Conservation (phyloP, 2,888 invertebrate species). For the Drosophila phalerata region DNA sequence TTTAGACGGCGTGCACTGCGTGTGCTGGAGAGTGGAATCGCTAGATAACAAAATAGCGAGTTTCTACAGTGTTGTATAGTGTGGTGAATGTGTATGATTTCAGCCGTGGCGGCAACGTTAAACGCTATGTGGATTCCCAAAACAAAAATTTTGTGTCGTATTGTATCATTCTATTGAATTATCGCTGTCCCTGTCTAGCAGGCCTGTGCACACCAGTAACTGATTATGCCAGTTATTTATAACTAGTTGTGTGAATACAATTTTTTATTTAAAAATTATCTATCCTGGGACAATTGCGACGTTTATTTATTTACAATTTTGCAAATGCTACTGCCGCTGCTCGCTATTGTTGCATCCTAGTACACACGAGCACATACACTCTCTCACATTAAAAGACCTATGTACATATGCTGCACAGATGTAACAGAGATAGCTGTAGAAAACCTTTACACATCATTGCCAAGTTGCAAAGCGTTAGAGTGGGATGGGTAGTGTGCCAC, state of each 20-base stretch:
- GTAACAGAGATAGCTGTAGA: constrained; percentile 31
- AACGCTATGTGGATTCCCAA: constrained; percentile 25
- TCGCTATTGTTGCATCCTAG: constrained; percentile 42
- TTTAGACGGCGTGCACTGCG: constrained; percentile 37
- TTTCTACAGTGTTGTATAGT: constrained; percentile 44
- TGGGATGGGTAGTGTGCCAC: constrained; percentile 21
- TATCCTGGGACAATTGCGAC: background rate
- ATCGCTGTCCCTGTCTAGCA: constrained; percentile 50
- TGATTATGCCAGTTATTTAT: background rate
- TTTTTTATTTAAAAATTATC: background rate
- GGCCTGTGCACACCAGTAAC: constrained; percentile 15
- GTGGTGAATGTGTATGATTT: constrained; percentile 39
- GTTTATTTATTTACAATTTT: constrained; percentile 46
- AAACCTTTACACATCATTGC: constrained; percentile 3
- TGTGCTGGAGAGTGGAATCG: constrained; percentile 28
- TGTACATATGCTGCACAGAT: constrained; percentile 37
- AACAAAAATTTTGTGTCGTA: constrained; percentile 36
- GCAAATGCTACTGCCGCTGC: constrained; percentile 34
- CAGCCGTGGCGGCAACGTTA: constrained; percentile 39
- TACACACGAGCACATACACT: constrained; percentile 30
- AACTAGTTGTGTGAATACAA: background rate
- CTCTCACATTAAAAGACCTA: constrained; percentile 13
- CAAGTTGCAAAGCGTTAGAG: constrained; percentile 8
- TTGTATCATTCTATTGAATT: constrained; percentile 37
- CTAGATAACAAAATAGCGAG: constrained; percentile 67